These are phyloP conservation scores for Catharus bicknelli DNA, from an alignment of 2,113 vertebrate genomes.

Conservation along the genomic window DNA sequence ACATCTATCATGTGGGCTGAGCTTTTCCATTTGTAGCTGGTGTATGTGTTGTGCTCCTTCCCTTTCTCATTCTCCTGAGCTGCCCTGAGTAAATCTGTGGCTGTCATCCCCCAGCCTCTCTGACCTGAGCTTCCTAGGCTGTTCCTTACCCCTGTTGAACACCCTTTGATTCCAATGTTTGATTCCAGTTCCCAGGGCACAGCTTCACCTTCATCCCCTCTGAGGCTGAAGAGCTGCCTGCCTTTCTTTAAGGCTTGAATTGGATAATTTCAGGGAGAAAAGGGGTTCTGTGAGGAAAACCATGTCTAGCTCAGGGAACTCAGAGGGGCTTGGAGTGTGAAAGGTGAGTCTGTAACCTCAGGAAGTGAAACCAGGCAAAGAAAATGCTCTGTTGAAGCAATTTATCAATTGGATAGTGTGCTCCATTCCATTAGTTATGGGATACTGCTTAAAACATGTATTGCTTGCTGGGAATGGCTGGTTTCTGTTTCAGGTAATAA, in stretches of 20 bases:
- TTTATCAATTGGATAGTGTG: not conserved
- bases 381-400: not conserved
- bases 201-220: not conserved
- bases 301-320: not conserved
- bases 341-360: not conserved
- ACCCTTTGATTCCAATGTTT: not conserved
- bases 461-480: not conserved
- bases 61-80: not conserved
- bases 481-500: not conserved
- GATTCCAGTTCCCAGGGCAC: not conserved
- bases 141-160: rapidly evolving
- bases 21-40: not conserved
- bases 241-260: not conserved
- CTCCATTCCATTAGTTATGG: not conserved
- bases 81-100: not conserved
- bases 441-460: not conserved
- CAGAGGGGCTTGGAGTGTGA: not conserved
- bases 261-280: not conserved
- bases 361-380: not conserved
- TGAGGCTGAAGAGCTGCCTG: not conserved
- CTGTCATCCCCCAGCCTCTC: not conserved
- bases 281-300: not conserved
- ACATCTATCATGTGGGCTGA: not conserved
- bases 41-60: not conserved
- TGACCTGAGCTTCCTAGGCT: too few species aligned